Evolutionary conservation across 2,797 vertebrate genomes (phyloP).

Genomic region (Halcyon leucocephala): DNA sequence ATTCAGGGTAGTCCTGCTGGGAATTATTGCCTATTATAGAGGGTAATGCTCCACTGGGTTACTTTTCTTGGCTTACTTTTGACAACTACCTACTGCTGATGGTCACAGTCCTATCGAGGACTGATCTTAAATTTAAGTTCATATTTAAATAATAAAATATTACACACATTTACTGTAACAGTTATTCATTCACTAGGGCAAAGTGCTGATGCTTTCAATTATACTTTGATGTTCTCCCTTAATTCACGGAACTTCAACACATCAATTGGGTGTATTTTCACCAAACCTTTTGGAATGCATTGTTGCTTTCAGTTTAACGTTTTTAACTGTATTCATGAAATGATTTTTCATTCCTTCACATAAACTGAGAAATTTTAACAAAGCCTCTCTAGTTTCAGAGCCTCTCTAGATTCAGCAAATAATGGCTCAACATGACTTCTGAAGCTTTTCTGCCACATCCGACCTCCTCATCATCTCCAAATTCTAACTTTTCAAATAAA

Average conservation of each 20-base stretch:
- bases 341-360: neutral
- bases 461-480: neutral
- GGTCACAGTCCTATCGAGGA: neutral
- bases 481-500: neutral
- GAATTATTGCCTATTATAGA: neutral
- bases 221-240: constrained; percentile 3
- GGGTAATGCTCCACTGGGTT: neutral
- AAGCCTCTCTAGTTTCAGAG: neutral
- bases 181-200: neutral
- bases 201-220: neutral
- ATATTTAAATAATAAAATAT: constrained; percentile 3
- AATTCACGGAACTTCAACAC: neutral
- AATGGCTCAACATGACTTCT: neutral
- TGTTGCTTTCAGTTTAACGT: constrained; percentile 30
- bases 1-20: neutral
- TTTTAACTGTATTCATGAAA: constrained; percentile 28
- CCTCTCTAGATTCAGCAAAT: neutral
- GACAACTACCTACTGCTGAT: neutral
- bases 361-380: constrained; percentile 22
- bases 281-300: constrained; percentile 7
- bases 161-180: neutral
- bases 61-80: constrained; percentile 13
- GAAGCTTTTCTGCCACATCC: neutral
- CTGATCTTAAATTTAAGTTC: neutral
- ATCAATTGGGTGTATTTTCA: neutral